Base-by-base conservation (phyloP, 2,113 vertebrate genomes). In the Daubentonia madagascariensis region DNA sequence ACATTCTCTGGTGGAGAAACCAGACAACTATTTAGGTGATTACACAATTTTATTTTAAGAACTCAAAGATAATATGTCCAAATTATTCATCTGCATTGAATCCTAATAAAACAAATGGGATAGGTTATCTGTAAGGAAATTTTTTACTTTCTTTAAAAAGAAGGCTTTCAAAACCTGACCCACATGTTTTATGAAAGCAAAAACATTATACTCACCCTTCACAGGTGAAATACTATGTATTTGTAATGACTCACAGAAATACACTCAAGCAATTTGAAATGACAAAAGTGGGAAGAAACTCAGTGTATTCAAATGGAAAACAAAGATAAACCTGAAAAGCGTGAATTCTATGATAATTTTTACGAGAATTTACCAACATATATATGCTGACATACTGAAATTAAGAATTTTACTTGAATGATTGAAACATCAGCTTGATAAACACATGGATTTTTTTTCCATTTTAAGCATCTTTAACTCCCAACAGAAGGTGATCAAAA, bases 21-120 rank as follows among this genome's bases (percentile, higher is more conserved):
- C 25, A 72, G 87, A n/a, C 40, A 48, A 75, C 28, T 85, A 37
- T 23, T 84, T 40, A 50, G 14, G 32, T 78, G 52, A 43, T 80
- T 76, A 67, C 81, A 9, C 28, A 85, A 89, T 87, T 85, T 96
- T 75, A 87, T 78, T 79, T 37, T 20, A 88, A 52, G 37, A 63
- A 94, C 37, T 86, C 54, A 81, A 97, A 94, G 0, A 95, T 95
- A 70, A 86, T 48, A 81, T 72, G 4, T 93, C 92, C 89, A 92
- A 96, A 95, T 97, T 92, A 8, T 94, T 95, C 91, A 94, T 70
- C 40, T 81, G 5, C 23, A 94, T 83, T 84, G 0, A 97, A 96
- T 89, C 59, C 65, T 95, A 96, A 97, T 78, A 97, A 91, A 97
- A 90, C 25, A 96, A 98, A 73, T 84, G 67, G 85, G 91, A 23